Base-by-base conservation (phyloP, 2,113 vertebrate species). In the Sclerurus mexicanus region DNA sequence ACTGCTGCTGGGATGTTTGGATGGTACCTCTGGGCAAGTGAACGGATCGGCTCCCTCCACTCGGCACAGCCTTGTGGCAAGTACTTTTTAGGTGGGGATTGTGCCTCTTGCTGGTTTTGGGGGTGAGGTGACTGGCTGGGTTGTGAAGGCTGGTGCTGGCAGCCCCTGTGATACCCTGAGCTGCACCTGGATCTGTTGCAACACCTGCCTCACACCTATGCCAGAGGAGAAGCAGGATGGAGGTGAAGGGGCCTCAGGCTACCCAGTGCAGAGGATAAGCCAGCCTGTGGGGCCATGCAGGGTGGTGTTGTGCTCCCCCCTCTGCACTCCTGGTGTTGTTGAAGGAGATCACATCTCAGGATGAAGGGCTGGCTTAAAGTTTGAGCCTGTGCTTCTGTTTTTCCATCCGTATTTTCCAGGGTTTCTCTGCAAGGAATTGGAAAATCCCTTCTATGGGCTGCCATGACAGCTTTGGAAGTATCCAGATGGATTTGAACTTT, bases 401-500 rank as follows among this genome's bases (percentile, higher is more conserved):
- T 92, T 80, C 73, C 9, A 0, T 87, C 35, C 21, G 77, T 62
- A 55, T 50, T 94, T 92, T 87, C 71, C 47, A 89, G 64, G 9
- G 39, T 81, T 94, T 85, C 50, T 74, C 47, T 85, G 59, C 27
- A 75, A 58, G 16, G 33, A 87, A 58, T 63, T 78, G 64, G 77
- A 74, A 93, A 53, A 85, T 84, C 68, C 64, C n/a, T 55, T 90
- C 77, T 69, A 1, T 28, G 37, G 28, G 46, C 64, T 89, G 35
- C 47, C 1, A 2, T 77, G 64, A 83, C 68, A 80, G 63, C 42
- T 67, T 63, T 37, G 12, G 68, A 59, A 84, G 46, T 22, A 24
- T 35, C 85, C 83, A 46, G 86, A 87, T 90, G 88, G 80, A 46
- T 95, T 95, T 95, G 80, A 90, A 84, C 76, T 84, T 59, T 28